These are phyloP conservation scores for Zophobas atratus DNA, from an alignment of 1,140 invertebrate genomes.

Conservation along the genomic window DNA sequence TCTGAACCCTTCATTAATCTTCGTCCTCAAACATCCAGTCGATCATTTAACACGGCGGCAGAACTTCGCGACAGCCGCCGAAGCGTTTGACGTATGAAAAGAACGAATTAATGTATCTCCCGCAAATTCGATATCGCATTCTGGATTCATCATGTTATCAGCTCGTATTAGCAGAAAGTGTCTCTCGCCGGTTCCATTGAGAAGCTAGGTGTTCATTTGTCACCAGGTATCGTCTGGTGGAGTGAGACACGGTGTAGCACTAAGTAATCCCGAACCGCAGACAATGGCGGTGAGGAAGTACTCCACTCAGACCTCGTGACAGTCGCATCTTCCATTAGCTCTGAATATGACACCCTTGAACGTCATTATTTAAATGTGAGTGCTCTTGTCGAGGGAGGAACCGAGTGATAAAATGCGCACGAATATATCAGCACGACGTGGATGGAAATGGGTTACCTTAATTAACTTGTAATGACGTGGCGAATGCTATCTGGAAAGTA, in stretches of 20 bases:
- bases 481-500: no score
- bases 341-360: constrained; percentile 55
- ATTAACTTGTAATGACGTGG: constrained; percentile 33
- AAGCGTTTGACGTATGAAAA: constrained; percentile 3
- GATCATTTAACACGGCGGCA: constrained; percentile 43
- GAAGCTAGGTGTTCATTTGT: constrained; percentile 55
- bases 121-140: constrained; percentile 1
- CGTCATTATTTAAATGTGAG: constrained; percentile 56
- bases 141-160: constrained; percentile 32
- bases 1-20: constrained; percentile 16
- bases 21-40: neutral
- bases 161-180: constrained; percentile 26
- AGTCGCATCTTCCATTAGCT: constrained; percentile 56
- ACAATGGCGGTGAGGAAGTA: constrained; percentile 54
- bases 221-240: constrained; percentile 45
- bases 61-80: constrained; percentile 12
- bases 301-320: constrained; percentile 54
- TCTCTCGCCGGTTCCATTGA: constrained; percentile 45
- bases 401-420: constrained; percentile 34
- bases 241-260: constrained; percentile 53
- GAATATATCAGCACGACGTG: constrained; percentile 12
- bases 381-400: constrained; percentile 37
- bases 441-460: constrained; percentile 6
- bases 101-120: constrained; percentile 13
- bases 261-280: constrained; percentile 53